phyloP scores from a whole-genome alignment of 2,113 vertebrate species.

The Clarias macrocephalus region DNA sequence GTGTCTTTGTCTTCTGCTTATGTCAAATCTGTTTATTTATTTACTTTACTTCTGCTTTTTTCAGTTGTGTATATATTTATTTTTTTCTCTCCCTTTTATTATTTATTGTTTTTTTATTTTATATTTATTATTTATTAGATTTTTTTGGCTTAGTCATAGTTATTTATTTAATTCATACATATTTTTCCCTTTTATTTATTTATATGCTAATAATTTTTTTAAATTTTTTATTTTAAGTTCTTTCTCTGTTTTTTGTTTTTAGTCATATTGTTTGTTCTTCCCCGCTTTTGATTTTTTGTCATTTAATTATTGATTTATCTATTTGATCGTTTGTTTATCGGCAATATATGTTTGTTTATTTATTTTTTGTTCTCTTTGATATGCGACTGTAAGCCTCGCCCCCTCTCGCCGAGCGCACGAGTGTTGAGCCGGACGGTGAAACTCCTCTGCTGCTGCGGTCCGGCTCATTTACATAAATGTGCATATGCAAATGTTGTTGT shows the following conservation, averaged over 20 bases:
- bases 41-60: background rate
- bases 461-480: background rate
- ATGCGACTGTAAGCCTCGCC: background rate
- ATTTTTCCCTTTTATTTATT: no score
- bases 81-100: background rate
- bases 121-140: background rate
- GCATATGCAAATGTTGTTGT: background rate
- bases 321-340: background rate
- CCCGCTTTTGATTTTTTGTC: background rate
- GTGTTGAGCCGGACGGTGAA: background rate
- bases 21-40: no score
- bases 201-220: no score
- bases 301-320: background rate
- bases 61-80: background rate
- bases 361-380: background rate
- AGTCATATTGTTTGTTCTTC: background rate
- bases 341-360: background rate
- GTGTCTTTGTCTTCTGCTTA: no score
- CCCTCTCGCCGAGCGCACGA: background rate
- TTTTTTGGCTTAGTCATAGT: no score
- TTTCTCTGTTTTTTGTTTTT: background rate
- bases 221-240: no score
- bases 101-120: no score
- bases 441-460: background rate
- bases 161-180: no score